These are phyloP conservation scores for Bradysia coprophila DNA, from an alignment of 1,140 invertebrate species.

Conservation along the genomic window DNA sequence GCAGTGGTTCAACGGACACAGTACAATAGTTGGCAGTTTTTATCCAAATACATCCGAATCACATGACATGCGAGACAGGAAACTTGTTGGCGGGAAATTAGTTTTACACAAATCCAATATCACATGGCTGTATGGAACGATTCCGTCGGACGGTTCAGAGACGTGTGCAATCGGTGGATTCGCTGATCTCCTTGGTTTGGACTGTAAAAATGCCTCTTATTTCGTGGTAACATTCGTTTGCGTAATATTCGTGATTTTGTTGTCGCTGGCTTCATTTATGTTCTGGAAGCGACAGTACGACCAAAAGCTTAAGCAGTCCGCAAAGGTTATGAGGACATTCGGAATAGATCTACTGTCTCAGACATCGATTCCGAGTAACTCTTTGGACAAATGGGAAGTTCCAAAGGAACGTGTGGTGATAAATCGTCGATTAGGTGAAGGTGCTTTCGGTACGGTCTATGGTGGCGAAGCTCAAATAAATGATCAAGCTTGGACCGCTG, in stretches of 20 bases:
- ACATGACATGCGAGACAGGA: slow-evolving; percentile 4
- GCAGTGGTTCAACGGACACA: slow-evolving; percentile 41
- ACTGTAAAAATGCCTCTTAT: slow-evolving; percentile 42
- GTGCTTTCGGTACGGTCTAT: slow-evolving; percentile 78
- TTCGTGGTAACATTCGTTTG: slow-evolving; percentile 6
- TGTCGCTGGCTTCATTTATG: slow-evolving; percentile 49
- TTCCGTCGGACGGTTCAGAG: slow-evolving; percentile 49
- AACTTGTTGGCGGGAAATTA: slow-evolving; percentile 26
- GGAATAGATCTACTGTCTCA: slow-evolving; percentile 38
- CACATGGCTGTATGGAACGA: slow-evolving; percentile 39
- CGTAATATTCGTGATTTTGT: slow-evolving; percentile 31
- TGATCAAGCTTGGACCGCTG: slow-evolving; percentile 58
- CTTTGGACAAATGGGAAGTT: slow-evolving; percentile 73
- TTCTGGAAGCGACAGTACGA: slow-evolving; percentile 59
- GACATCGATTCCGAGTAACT: slow-evolving; percentile 25
- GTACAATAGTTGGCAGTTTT: slow-evolving; percentile 39
- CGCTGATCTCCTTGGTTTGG: slow-evolving; percentile 39
- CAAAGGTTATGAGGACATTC: slow-evolving; percentile 52
- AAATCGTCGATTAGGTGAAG: slow-evolving; percentile 73
- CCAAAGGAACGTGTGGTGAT: slow-evolving; percentile 67
- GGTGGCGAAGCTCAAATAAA: slow-evolving; percentile 62
- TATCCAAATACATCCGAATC: slow-evolving; percentile 30
- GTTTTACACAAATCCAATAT: slow-evolving; percentile 34
- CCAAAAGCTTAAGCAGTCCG: slow-evolving; percentile 42
- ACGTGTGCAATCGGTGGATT: slow-evolving; percentile 45